These are phyloP conservation scores for Pyrrhosoma nymphula DNA, from an alignment of 2,888 invertebrate genomes.

Conservation along the genomic window DNA sequence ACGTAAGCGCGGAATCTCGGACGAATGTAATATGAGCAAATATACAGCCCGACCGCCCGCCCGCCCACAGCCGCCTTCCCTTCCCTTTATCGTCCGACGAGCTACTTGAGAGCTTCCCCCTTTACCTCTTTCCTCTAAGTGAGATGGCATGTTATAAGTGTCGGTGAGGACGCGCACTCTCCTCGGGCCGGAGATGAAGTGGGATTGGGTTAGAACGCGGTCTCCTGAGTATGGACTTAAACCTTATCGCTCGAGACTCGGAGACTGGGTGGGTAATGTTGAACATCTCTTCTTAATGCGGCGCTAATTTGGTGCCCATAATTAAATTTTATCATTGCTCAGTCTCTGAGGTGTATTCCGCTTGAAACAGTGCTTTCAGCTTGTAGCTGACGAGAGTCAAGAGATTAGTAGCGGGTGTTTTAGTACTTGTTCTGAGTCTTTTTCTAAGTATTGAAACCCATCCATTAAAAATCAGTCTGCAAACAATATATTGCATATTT, in stretches of 20 bases:
- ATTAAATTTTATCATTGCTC: not conserved
- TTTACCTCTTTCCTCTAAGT: not conserved
- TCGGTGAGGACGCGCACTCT: not conserved
- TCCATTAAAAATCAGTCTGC: too few relatives aligned
- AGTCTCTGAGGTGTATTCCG: not conserved
- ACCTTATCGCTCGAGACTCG: constrained; percentile 9
- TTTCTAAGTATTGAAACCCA: too few relatives aligned
- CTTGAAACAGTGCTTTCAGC: not conserved
- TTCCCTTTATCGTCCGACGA: constrained; percentile 31
- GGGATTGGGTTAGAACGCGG: constrained; percentile 6
- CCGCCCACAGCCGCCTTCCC: not conserved
- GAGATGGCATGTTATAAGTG: not conserved
- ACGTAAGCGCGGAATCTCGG: constrained; percentile 49
- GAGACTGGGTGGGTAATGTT: not conserved
- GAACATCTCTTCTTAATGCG: constrained; percentile 44
- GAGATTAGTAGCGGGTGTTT: not conserved
- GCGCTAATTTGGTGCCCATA: constrained; percentile 17
- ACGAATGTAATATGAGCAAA: constrained; percentile 49
- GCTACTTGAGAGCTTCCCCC: constrained; percentile 5
- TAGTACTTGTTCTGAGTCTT: not conserved
- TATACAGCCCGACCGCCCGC: constrained; percentile 19
- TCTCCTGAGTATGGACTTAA: constrained; percentile 36
- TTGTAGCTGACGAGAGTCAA: not conserved
- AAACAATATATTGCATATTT: too few relatives aligned
- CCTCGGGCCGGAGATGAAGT: not conserved